phyloP scores from a whole-genome alignment of 1,140 invertebrate species.

The Tetramorium alpestre region DNA sequence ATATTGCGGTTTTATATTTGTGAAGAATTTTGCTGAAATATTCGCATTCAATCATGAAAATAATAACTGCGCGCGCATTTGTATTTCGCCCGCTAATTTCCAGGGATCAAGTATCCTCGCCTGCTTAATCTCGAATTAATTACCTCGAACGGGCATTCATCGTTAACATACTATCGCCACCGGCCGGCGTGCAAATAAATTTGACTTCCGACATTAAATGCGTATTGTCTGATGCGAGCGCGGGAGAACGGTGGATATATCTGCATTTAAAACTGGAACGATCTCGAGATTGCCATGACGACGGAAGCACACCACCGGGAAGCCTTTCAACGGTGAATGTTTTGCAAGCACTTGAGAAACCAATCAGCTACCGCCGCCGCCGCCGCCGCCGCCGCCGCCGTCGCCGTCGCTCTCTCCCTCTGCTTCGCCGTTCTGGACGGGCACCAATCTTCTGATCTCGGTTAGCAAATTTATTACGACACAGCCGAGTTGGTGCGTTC shows the following conservation, averaged over 20 bases:
- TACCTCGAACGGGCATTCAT: slow-evolving; percentile 48
- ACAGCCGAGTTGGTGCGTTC: slow-evolving; percentile 59
- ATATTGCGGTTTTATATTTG: neutral
- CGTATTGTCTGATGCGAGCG: slow-evolving; percentile 46
- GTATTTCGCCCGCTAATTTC: slow-evolving; percentile 2
- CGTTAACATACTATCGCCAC: slow-evolving; percentile 31
- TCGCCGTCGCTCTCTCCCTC: slow-evolving; percentile 26
- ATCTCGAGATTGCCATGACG: slow-evolving; percentile 64
- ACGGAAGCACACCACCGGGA: slow-evolving; percentile 60
- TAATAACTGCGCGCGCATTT: slow-evolving; percentile 24
- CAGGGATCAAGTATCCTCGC: slow-evolving; percentile 31
- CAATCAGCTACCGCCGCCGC: slow-evolving; percentile 62
- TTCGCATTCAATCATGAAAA: slow-evolving; percentile 19
- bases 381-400: slow-evolving; percentile 12
- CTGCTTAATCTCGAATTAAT: slow-evolving; percentile 55
- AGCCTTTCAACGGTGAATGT: slow-evolving; percentile 65
- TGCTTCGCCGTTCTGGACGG: slow-evolving; percentile 35
- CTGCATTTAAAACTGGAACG: slow-evolving; percentile 61
- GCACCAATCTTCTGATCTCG: slow-evolving; percentile 56
- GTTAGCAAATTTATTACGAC: slow-evolving; percentile 62
- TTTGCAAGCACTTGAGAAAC: slow-evolving; percentile 66
- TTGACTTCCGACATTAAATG: slow-evolving; percentile 54
- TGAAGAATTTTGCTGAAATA: neutral
- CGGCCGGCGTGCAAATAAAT: slow-evolving; percentile 40
- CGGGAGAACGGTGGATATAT: slow-evolving; percentile 23